Base-by-base conservation (phyloP, 2,113 vertebrate genomes). In the Myotis davidii region DNA sequence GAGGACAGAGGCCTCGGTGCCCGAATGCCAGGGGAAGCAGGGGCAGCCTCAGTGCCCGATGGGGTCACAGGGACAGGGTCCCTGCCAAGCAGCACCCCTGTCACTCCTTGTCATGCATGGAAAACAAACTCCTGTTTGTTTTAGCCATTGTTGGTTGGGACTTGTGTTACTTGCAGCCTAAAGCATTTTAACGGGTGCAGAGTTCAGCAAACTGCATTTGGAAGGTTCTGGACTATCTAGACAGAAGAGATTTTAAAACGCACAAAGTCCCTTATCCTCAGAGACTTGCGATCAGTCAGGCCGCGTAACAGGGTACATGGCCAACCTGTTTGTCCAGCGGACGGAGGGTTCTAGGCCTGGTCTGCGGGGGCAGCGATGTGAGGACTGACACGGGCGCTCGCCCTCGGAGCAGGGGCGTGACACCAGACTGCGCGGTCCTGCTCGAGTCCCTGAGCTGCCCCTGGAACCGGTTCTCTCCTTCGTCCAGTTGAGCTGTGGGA, bases 201-300 rank as follows among this genome's bases (percentile, higher is more conserved):
- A 61, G 65, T 69, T 64, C 34, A 32, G 9, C 81, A 52, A 32
- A 48, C 56, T 83, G 70, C 83, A 54, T 73, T 45, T 78, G 82
- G 72, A 90, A 84, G n/a, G 54, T 27, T 93, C 72, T 83, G 54
- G n/a, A 73, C 77, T 82, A 45, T 61, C 54, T 61, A 85, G 34
- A 50, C 4, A 7, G 9, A 85, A 56, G 48, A 12, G n/a, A 25
- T 39, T 39, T 10, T 50, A 73, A 65, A 52, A 76, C 6, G 10
- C 23, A 37, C 5, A 1, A 13, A 10, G 21, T 45, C 67, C 32
- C 65, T 81, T 18, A 9, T 65, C 21, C 59, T 88, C n/a, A 23
- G 52, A 91, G 67, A 85, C 21, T 76, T 50, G 20, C 12, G 2
- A 3, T 9, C 50, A 17, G 17, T 45, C 9, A 5, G 52, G 37